phyloP scores from a whole-genome alignment of 2,113 vertebrate genomes.

The Jaculus jaculus region DNA sequence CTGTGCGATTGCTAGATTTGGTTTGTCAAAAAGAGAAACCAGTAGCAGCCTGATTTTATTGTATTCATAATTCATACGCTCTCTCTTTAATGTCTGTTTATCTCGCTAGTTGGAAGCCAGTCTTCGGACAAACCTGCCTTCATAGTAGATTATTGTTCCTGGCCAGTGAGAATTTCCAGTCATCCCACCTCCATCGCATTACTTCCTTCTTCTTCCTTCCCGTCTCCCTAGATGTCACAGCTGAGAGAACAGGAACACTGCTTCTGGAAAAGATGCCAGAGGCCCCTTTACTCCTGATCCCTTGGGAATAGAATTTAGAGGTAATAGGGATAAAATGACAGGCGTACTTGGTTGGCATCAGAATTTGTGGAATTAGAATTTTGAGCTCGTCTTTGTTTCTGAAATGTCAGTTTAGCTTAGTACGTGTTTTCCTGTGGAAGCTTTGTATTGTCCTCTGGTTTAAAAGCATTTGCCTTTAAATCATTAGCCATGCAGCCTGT shows the following conservation, averaged over 20 bases:
- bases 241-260: background rate
- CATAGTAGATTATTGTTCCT: background rate
- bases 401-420: background rate
- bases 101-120: constrained; percentile 13
- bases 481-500: constrained; percentile 22
- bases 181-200: background rate
- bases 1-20: background rate
- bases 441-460: constrained; percentile 15
- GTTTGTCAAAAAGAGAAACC: constrained; percentile 13
- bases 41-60: background rate
- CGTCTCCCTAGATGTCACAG: background rate
- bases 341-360: background rate
- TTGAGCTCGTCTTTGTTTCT: constrained; percentile 42
- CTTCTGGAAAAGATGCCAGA: background rate
- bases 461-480: constrained; percentile 34
- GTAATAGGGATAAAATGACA: background rate
- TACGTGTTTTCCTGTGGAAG: background rate
- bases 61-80: background rate
- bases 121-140: background rate
- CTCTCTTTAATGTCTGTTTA: background rate
- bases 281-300: background rate
- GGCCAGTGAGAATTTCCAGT: background rate
- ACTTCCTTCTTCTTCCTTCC: background rate
- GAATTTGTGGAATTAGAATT: background rate
- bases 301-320: background rate